A percentile compares a stretch with the other conserved stretches of the same genome.
Evolutionary conservation across 2,888 invertebrate genomes (phyloP).

Genomic region (Melanophora roralis): DNA sequence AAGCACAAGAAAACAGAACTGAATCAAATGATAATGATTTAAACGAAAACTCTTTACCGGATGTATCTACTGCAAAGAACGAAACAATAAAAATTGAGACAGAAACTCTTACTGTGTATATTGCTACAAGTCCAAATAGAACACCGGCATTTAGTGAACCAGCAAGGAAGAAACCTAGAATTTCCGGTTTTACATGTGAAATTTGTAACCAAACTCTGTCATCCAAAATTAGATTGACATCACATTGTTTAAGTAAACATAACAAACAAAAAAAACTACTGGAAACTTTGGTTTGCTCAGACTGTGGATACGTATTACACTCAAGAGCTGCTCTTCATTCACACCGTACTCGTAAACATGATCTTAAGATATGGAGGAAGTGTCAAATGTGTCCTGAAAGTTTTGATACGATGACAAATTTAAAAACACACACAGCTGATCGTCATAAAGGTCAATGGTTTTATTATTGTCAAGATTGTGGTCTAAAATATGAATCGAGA

Average conservation of each 20-base stretch:
- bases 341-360: slow-evolving; percentile 62
- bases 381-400: neutral
- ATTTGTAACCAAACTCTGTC: neutral
- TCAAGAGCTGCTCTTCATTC: slow-evolving; percentile 29
- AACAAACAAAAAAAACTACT: neutral
- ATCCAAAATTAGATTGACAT: neutral
- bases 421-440: neutral
- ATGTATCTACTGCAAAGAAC: neutral
- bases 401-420: neutral
- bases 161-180: neutral
- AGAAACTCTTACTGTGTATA: neutral
- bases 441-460: neutral
- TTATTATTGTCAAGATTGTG: slow-evolving; percentile 31
- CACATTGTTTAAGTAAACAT: neutral
- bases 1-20: too few species aligned
- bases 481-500: slow-evolving; percentile 22
- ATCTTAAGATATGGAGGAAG: neutral
- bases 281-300: too few species aligned
- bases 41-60: too few species aligned
- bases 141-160: neutral
- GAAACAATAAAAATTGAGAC: neutral
- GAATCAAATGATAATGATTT: too few species aligned
- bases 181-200: neutral
- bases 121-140: neutral
- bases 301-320: slow-evolving; percentile 16